Evolutionary conservation across 2,888 invertebrate species (phyloP).

Genomic region (Caenorhabditis angaria): DNA sequence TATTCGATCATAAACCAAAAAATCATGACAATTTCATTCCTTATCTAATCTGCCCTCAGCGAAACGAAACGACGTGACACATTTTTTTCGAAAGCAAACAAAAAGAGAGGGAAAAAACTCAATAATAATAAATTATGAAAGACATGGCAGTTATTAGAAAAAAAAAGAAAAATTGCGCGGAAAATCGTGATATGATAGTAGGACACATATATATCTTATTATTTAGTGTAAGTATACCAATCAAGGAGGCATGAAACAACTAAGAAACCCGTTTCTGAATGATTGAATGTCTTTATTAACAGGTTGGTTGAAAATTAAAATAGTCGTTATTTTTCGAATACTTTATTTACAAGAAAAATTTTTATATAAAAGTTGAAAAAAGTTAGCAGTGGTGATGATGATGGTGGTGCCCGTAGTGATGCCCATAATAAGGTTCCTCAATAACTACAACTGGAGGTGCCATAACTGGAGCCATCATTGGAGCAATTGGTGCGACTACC

Average conservation of each 20-base stretch:
- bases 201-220: no score
- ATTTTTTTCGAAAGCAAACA: background rate
- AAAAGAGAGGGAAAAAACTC: background rate
- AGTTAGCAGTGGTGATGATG: constrained; percentile 42
- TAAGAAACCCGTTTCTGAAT: background rate
- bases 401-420: no score
- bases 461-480: constrained; percentile 18
- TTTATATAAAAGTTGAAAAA: constrained; percentile 8
- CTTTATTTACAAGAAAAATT: background rate
- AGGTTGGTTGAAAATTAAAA: background rate
- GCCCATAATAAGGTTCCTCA: constrained; percentile 44
- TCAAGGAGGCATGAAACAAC: background rate
- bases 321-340: no score
- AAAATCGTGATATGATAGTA: background rate
- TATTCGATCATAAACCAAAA: no score
- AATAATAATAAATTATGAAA: background rate
- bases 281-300: constrained; percentile 2
- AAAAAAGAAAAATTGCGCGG: constrained; percentile 1
- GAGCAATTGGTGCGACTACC: constrained; percentile 30
- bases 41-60: no score
- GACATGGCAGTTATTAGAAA: background rate
- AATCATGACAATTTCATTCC: no score
- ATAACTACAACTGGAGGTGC: constrained; percentile 40
- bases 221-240: background rate
- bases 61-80: background rate